These are phyloP conservation scores for Panorpa germanica DNA, from an alignment of 2,888 invertebrate species.

Conservation along the genomic window DNA sequence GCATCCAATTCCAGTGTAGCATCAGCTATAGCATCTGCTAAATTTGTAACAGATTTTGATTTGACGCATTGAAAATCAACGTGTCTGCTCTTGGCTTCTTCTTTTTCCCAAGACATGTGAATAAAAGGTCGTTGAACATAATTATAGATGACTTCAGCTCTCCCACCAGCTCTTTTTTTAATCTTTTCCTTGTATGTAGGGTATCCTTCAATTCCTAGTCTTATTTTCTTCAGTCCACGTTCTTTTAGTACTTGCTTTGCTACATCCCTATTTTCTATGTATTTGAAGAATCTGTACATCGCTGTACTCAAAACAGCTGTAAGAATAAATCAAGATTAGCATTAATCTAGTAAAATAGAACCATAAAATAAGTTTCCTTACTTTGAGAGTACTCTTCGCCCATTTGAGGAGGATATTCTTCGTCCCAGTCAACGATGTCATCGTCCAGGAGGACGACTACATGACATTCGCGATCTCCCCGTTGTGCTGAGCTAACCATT, in stretches of 20 bases:
- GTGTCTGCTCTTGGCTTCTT: conserved; percentile 95
- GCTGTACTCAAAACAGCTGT: conserved; percentile 86
- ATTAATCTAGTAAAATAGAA: not conserved
- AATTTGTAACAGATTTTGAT: conserved; percentile 91
- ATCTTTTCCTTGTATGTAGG: conserved; percentile 99
- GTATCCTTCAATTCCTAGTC: conserved; percentile 96
- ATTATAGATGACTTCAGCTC: conserved; percentile 97
- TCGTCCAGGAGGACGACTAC: conserved; percentile 92
- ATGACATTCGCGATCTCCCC: conserved; percentile 95
- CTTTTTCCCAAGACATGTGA: conserved; percentile 99
- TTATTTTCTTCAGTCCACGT: conserved; percentile 93
- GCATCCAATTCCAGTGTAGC: conserved; percentile 36
- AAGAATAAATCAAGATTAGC: conserved; percentile 15
- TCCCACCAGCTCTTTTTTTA: conserved; percentile 82
- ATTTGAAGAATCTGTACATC: conserved; percentile 96
- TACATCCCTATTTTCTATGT: conserved; percentile 97
- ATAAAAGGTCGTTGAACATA: conserved; percentile 99
- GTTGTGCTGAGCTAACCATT: conserved; percentile 85
- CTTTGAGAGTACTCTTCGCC: conserved; percentile 97
- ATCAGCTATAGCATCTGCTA: conserved; percentile 89
- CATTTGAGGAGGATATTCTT: conserved; percentile 96
- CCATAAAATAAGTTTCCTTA: conserved; percentile 20
- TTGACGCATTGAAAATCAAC: conserved; percentile 99
- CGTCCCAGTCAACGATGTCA: conserved; percentile 95
- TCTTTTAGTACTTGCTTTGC: conserved; percentile 99